Conservation (phyloP, 2,888 invertebrate genomes). For the Cephus spinipes region DNA sequence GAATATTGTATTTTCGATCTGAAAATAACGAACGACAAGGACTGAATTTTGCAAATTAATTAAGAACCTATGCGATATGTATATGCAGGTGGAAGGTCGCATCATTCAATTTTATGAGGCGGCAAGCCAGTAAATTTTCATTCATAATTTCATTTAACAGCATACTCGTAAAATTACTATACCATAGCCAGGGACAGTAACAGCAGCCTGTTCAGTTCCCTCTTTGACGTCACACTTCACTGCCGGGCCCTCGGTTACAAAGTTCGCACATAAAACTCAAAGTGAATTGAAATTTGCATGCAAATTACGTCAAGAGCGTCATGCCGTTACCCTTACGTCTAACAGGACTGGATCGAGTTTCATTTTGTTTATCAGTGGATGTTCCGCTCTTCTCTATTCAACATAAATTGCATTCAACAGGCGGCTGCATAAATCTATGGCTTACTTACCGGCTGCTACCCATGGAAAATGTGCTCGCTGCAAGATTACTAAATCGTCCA, state of each 20-base stretch:
- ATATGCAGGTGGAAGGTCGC: not conserved
- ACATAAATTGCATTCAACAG: slow-evolving; percentile 15
- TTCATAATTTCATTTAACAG: slow-evolving; percentile 9
- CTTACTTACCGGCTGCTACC: slow-evolving; percentile 2
- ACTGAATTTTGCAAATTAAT: not conserved
- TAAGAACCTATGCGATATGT: not conserved
- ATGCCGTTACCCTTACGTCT: not conserved
- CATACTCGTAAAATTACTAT: not conserved
- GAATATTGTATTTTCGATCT: not conserved
- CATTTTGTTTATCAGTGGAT: slow-evolving; percentile 6
- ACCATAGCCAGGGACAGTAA: not conserved
- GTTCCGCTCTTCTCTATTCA: not conserved
- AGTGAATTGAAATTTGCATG: slow-evolving; percentile 13
- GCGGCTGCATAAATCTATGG: slow-evolving; percentile 10
- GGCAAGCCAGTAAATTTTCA: slow-evolving; percentile 2
- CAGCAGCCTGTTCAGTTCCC: not conserved
- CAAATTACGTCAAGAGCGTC: not conserved
- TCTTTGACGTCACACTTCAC: not conserved
- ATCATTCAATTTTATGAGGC: not conserved
- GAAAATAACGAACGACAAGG: not conserved
- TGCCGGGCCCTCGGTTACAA: not conserved
- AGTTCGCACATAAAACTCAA: slow-evolving; percentile 7
- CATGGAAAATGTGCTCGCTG: not conserved
- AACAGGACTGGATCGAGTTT: not conserved
- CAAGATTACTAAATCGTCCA: not conserved